A percentile compares a stretch with the other conserved stretches of the same genome.
Evolutionary conservation across 2,113 vertebrate genomes (phyloP).

Genomic region (Amia ocellicauda): DNA sequence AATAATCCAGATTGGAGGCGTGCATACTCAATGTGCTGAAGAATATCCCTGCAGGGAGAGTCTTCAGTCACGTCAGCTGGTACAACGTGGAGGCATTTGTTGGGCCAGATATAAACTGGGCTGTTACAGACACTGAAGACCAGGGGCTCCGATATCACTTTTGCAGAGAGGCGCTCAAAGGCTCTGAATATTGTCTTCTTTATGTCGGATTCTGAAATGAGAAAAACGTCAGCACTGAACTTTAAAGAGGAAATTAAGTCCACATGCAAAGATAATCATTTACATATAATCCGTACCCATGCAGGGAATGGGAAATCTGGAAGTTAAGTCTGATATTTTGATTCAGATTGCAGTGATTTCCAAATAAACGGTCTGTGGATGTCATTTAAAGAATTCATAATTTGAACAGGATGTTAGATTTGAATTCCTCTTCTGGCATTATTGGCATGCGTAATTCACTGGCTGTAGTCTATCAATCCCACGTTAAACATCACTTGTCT

Average conservation of each 20-base stretch:
- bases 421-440: too few species aligned
- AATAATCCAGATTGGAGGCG: too few species aligned
- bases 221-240: neutral
- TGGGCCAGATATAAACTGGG: constrained; percentile 84
- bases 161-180: constrained; percentile 68
- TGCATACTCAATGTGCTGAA: constrained; percentile 76
- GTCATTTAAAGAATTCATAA: too few species aligned
- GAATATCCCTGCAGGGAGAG: constrained; percentile 69
- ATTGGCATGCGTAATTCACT: too few species aligned
- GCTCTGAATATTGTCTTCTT: constrained; percentile 68
- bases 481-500: too few species aligned
- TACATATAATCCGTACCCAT: too few species aligned
- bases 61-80: constrained; percentile 63
- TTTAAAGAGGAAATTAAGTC: neutral
- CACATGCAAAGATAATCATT: too few species aligned
- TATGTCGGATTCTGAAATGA: constrained; percentile 62
- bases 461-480: too few species aligned
- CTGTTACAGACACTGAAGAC: constrained; percentile 75
- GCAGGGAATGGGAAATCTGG: neutral
- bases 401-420: too few species aligned
- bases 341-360: neutral
- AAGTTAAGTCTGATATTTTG: neutral
- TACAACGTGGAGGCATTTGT: constrained; percentile 55
- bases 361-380: too few species aligned
- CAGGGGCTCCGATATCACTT: constrained; percentile 76